Evolutionary conservation across 2,888 invertebrate genomes (phyloP), one percentile per base, ranked within the genome.

Genomic region (Mongoloraphidia duomilia): DNA sequence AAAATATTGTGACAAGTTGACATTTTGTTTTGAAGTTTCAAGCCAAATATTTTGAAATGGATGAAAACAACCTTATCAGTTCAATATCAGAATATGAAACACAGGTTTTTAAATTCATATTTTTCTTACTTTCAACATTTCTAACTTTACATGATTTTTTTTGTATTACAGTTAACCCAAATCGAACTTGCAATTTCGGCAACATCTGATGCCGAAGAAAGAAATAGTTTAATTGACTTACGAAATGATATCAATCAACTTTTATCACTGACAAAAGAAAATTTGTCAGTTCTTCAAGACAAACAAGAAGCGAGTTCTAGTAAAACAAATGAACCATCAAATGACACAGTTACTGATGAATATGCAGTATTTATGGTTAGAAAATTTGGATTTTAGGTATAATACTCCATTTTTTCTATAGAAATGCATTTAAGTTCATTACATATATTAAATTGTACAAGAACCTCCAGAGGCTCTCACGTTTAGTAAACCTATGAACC

Each of bases 361-460:
- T 83, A 81, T 71, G 77, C 76, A 43, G 65, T 79, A 54, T 82
- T 83, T 61, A 80, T 82, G 80, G 81, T 80, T 68, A 61, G 49
- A 26, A 46, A 53, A 26, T 26, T 26, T 26, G 26, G 26, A 26
- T 26, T 26, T 26, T 26, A 26, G 26, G 26, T 26, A 26, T 26
- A 26, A 26, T 26, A 26, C 26, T 26, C 26, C 26, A 26, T 26
- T 26, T 26, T 26, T 26, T 26, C 5, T 26, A 26, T 26, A 26
- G 26, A 26, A 26, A 26, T 26, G 26, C 26, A 26, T 26, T 26
- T 26, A 26, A 26, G 26, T 26, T 26, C 26, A 1, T 26, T 26
- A 6, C 26, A 26, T 26, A 6, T 6, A 26, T 26, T 26, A 26
- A 17, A 17, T 17, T 17, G 17, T 17, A 17, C 17, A 17, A 17